Evolutionary conservation across 2,888 invertebrate genomes (phyloP).

Genomic region (Drosophila tripunctata): DNA sequence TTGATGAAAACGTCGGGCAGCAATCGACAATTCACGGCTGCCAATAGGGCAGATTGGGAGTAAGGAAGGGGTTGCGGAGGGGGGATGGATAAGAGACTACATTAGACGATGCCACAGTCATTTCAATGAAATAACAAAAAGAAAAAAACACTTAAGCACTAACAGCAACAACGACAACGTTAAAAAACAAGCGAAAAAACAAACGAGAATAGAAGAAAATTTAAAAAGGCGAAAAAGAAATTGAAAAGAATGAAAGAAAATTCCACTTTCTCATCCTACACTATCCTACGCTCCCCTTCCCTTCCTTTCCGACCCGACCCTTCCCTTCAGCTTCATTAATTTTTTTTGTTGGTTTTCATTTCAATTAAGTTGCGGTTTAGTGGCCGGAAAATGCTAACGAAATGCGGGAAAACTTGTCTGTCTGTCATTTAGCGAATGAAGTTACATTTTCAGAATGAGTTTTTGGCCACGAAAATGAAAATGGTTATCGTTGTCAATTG

Average conservation of each 20-base stretch:
- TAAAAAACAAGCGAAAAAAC: conserved; percentile 23
- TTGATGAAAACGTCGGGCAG: conserved; percentile 53
- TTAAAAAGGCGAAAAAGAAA: not conserved
- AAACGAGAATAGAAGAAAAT: conserved; percentile 1
- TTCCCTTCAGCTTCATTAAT: conserved; percentile 65
- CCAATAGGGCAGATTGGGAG: conserved; percentile 5
- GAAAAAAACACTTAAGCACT: conserved; percentile 70
- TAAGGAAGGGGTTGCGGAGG: not conserved
- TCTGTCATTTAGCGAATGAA: conserved; percentile 37
- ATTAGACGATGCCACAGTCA: conserved; percentile 39
- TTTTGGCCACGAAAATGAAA: conserved; percentile 24
- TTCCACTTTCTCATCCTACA: too few species aligned
- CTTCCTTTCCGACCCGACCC: not conserved
- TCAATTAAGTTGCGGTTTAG: conserved; percentile 74
- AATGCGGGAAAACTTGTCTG: conserved; percentile 44
- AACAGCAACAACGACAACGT: conserved; percentile 49
- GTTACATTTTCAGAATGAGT: conserved; percentile 10
- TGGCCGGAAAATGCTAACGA: conserved; percentile 60
- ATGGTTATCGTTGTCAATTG: conserved; percentile 39
- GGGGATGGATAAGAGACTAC: conserved; percentile 7
- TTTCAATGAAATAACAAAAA: conserved; percentile 61
- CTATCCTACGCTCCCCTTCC: not conserved
- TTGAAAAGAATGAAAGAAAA: conserved; percentile 32
- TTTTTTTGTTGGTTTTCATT: conserved; percentile 71
- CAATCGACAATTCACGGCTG: conserved; percentile 50